A percentile compares a stretch with the other conserved stretches of the same genome.
Conservation (phyloP, 2,797 vertebrate genomes). For the Paratrypauchen microcephalus region DNA sequence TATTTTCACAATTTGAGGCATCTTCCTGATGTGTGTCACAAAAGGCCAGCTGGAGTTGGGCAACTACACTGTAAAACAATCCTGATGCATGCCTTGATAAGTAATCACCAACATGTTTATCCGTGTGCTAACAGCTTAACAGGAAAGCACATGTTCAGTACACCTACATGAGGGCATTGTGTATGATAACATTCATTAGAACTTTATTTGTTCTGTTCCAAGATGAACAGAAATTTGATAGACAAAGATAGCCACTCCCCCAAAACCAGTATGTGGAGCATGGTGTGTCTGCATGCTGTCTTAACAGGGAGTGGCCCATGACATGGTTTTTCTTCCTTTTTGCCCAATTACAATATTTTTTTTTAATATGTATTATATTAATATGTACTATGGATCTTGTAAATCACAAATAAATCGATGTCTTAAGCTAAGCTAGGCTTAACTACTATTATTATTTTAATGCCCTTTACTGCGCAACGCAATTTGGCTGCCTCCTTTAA, state of each 20-base stretch:
- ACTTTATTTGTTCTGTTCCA: too few relatives aligned
- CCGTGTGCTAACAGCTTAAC: conserved; percentile 7
- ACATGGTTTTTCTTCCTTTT: too few relatives aligned
- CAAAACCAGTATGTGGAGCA: neutral
- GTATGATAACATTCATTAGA: neutral
- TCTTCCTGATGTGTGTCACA: conserved; percentile 46
- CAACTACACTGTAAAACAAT: conserved; percentile 21
- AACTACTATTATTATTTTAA: too few relatives aligned
- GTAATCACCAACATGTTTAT: neutral
- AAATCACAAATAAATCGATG: neutral
- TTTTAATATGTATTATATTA: too few relatives aligned
- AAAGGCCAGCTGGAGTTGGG: conserved; percentile 49
- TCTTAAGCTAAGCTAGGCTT: too few relatives aligned
- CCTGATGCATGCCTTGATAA: conserved; percentile 36
- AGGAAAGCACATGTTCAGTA: conserved; percentile 26
- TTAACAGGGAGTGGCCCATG: conserved; percentile 38
- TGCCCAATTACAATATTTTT: too few relatives aligned
- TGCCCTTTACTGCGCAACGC: neutral
- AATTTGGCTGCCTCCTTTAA: neutral
- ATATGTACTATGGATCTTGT: too few relatives aligned
- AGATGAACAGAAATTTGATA: neutral
- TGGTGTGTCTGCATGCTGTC: conserved; percentile 9
- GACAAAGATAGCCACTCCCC: neutral
- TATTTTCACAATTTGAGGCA: conserved; percentile 33
- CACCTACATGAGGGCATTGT: neutral